Base-by-base conservation (phyloP, 2,113 vertebrate genomes). In the Eptesicus fuscus region DNA sequence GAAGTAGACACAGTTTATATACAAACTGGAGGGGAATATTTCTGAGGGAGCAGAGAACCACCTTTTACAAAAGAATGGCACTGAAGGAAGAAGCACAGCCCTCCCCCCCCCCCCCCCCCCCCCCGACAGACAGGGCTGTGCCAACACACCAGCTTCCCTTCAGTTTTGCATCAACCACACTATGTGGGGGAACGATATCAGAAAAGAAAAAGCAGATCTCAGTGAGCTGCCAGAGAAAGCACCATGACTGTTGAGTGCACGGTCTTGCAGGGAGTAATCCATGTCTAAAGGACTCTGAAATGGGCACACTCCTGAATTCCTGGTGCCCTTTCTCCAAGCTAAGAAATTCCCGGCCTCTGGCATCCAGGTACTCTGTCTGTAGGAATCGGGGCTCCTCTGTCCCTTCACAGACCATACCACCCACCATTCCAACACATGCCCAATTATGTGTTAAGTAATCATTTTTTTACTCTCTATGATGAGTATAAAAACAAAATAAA, bases 301-400 rank as follows among this genome's bases (percentile, higher is more conserved):
- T 0, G 18, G 47, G 35, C 0, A 5, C 22, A 9, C 8, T 70
- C 40, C n/a, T 7, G 18, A 61, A 17, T 10, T 40, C 9, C 4
- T 1, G 9, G 22, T 2, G 12, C 7, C 42, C 1, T 9, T 12
- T 51, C 63, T 22, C 49, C 11, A 16, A n/a, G 25, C 7, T 0
- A 65, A 35, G 63, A 23, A 61, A 42, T 30, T 22, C 10, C 5
- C 4, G 28, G 23, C 53, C 65, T 12, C 18, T 1, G 28, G 30
- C 20, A 49, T 30, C 80, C 28, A 2, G 61, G 16, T 40, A 63
- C 65, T 49, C 61, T 35, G 18, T 23, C 14, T 0, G 28, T 6
- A 40, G 12, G 13, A 82, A 44, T 4, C 1, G 0, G 17, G 40
- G 51, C 14, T 79, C 78, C 37, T 22, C 5, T 30, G 32, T 9